Conservation (phyloP, 2,113 vertebrate species). For the Anseranas semipalmata region DNA sequence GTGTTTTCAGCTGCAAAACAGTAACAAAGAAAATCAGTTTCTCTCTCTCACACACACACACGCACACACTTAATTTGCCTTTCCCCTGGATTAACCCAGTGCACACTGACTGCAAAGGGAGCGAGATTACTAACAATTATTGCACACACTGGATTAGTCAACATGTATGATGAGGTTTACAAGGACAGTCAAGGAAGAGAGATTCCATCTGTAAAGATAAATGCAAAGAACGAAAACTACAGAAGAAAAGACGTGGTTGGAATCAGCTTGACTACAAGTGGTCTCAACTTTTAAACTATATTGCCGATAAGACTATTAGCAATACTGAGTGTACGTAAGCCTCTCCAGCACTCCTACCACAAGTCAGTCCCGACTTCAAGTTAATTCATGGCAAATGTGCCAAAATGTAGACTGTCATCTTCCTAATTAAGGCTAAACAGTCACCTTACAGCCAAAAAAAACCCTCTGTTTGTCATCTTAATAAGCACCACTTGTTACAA, state of each 20-base stretch:
- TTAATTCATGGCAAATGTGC: background rate
- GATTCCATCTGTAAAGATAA: slow-evolving; percentile 59
- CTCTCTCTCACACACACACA: background rate
- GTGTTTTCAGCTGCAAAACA: slow-evolving; percentile 89
- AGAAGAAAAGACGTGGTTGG: slow-evolving; percentile 36
- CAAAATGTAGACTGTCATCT: background rate
- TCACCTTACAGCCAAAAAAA: slow-evolving; percentile 19
- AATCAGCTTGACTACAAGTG: background rate
- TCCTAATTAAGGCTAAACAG: background rate
- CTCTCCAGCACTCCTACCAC: background rate
- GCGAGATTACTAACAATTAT: slow-evolving; percentile 1
- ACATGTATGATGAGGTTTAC: slow-evolving; percentile 46
- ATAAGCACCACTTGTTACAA: slow-evolving; percentile 40
- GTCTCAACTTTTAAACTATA: background rate
- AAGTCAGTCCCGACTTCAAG: background rate
- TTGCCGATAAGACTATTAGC: background rate
- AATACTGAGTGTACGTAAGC: background rate
- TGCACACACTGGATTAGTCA: slow-evolving; percentile 62
- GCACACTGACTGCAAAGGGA: slow-evolving; percentile 39
- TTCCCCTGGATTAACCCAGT: slow-evolving; percentile 9
- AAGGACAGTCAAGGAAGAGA: slow-evolving; percentile 59
- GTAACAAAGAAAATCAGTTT: background rate
- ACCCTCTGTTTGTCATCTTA: slow-evolving; percentile 17
- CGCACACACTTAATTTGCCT: background rate
- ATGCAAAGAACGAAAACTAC: slow-evolving; percentile 45